Evolutionary conservation across 2,888 invertebrate genomes (phyloP), one percentile per base, ranked within the genome.

Genomic region (Dusona sp.): DNA sequence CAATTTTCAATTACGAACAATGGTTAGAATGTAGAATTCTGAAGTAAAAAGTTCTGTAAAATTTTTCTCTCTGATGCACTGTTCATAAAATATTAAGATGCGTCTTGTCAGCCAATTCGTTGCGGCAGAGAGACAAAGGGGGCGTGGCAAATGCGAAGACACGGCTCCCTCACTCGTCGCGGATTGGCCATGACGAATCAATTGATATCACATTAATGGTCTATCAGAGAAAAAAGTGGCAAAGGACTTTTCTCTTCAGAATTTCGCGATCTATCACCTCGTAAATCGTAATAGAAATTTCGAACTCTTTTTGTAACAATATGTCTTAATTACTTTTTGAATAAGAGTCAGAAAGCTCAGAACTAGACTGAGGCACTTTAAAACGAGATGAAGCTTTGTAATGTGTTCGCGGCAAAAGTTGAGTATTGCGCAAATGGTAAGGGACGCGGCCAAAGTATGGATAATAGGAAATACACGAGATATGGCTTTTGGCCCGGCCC

Each of bases 321-420:
- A 11, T 25, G n/a, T n/a, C 25, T 8, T 57, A 57, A 57, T 68
- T 68, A 68, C 68, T 25, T 68, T 68, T 45, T 82, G 57, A n/a
- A 82, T 61, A 29, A 51, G 48, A 0, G 74, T 82, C 0, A 79
- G 22, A 29, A 68, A 88, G 61, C 89, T 86, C 33, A 89, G 54
- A 1, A 79, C 19, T 19, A 84, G 38, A 16, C 88, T 81, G 57
- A 89, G 57, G 25, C 88, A 85, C 25, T 82, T 88, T 13, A 88
- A 73, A 9, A 88, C 57, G 16, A 87, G 57, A 68, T 67, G 79
- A 3, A 90, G 85, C 48, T 88, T 88, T 3, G 74, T 13, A 13
- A 42, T 73, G 54, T 89, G 48, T 7, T 70, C 45, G 8, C 73
- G 9, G 65, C 87, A 88, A 64, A 89, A 89, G 22, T 77, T 79